Conservation (phyloP, 64 coral and sea anemone genomes). For the Pocillopora verrucosa region DNA sequence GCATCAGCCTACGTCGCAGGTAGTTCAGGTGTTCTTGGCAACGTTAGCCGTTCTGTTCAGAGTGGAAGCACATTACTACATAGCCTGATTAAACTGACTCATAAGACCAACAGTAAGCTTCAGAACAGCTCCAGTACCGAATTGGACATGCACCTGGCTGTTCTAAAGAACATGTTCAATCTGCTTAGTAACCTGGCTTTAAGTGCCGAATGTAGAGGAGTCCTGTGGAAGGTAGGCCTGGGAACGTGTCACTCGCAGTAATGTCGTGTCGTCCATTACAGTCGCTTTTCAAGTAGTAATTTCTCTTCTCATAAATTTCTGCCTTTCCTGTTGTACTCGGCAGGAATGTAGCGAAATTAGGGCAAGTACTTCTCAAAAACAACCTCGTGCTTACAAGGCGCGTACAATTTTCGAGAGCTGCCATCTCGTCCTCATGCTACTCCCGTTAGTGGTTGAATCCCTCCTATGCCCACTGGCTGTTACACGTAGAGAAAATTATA, state of each 20-base stretch:
- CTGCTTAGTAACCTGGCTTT: slow-evolving; percentile 72
- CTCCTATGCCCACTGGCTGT: neutral
- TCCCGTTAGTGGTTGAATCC: too few relatives aligned
- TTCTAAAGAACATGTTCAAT: slow-evolving; percentile 64
- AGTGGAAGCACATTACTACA: slow-evolving; percentile 79
- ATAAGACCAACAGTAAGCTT: slow-evolving; percentile 57
- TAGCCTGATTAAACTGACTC: slow-evolving; percentile 71
- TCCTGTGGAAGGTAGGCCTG: slow-evolving; percentile 80
- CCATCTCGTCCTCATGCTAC: too few relatives aligned
- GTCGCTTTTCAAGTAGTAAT: too few relatives aligned
- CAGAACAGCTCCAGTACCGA: slow-evolving; percentile 56
- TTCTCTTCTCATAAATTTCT: too few relatives aligned
- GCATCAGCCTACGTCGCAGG: slow-evolving; percentile 60
- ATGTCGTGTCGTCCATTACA: too few relatives aligned
- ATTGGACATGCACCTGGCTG: slow-evolving; percentile 62
- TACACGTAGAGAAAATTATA: neutral
- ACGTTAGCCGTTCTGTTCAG: slow-evolving; percentile 48
- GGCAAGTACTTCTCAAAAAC: too few relatives aligned
- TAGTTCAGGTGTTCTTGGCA: slow-evolving; percentile 29
- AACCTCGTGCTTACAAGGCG: too few relatives aligned
- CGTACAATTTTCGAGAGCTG: too few relatives aligned
- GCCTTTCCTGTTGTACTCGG: too few relatives aligned
- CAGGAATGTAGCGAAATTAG: too few relatives aligned
- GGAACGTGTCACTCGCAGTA: neutral
- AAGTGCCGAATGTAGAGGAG: slow-evolving; percentile 77